A percentile compares a stretch with the other conserved stretches of the same genome.
Evolutionary conservation across 1,140 invertebrate species (phyloP).

Genomic region (Temnothorax curvispinosus): DNA sequence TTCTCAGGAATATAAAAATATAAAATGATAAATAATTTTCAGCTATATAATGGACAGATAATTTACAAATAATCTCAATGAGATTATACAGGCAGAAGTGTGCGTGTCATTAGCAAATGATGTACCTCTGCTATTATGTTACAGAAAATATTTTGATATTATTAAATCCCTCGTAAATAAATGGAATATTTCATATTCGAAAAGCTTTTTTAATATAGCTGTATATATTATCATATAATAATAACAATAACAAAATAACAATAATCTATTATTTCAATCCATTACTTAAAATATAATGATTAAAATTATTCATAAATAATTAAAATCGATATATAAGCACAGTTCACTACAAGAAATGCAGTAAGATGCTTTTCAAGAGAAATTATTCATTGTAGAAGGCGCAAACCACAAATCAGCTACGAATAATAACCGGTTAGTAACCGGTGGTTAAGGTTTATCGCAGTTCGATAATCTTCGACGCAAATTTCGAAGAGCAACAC

Average conservation of each 20-base stretch:
- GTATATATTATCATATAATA: background rate
- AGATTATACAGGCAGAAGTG: constrained; percentile 10
- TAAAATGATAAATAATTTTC: background rate
- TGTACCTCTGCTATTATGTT: background rate
- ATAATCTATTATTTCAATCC: background rate
- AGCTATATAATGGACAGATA: constrained; percentile 25
- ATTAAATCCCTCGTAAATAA: constrained; percentile 11
- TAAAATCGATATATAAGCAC: background rate
- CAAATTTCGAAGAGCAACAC: constrained; percentile 44
- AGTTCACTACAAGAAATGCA: background rate
- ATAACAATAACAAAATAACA: background rate
- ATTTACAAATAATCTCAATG: constrained; percentile 59
- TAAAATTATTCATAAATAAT: background rate
- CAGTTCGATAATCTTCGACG: constrained; percentile 48
- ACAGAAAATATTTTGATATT: background rate
- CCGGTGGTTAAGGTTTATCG: constrained; percentile 48
- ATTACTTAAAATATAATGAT: background rate
- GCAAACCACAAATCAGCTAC: background rate
- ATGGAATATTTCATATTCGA: constrained; percentile 18
- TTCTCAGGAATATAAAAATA: background rate
- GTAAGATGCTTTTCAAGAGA: background rate
- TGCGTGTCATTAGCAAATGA: constrained; percentile 5
- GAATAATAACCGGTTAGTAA: background rate
- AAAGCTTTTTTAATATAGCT: background rate
- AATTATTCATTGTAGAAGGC: background rate